Percentiles rank a stretch among this genome's conserved stretches.
phyloP scores from a whole-genome alignment of 2,797 vertebrate species.

The Hemitrygon akajei region DNA sequence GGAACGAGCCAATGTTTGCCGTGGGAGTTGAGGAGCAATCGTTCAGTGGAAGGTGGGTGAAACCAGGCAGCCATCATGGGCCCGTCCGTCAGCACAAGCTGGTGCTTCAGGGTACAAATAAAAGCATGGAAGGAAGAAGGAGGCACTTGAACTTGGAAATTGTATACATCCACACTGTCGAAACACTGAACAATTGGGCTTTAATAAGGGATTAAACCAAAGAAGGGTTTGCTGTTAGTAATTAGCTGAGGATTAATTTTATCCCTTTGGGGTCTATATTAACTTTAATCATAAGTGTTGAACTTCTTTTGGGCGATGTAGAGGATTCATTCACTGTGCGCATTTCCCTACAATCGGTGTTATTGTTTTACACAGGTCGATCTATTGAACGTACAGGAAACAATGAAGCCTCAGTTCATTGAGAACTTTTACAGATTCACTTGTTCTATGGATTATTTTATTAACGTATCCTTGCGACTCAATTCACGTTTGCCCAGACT shows the following conservation, averaged over 20 bases:
- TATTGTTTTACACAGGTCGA: neutral
- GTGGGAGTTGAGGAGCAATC: neutral
- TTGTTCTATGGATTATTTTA: neutral
- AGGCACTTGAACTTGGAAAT: neutral
- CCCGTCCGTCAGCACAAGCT: neutral
- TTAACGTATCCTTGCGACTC: neutral
- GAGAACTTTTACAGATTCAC: neutral
- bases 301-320: neutral
- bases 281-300: neutral
- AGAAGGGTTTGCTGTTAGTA: neutral
- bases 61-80: neutral
- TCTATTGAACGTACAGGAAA: neutral
- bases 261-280: neutral
- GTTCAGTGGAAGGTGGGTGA: neutral
- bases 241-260: neutral
- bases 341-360: neutral
- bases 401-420: neutral
- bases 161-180: neutral
- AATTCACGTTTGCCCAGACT: neutral
- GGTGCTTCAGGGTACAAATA: neutral
- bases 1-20: neutral
- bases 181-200: neutral
- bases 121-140: neutral
- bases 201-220: conserved; percentile 12
- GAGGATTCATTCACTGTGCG: neutral